Conservation (phyloP, 2,797 vertebrate genomes). For the Sternarchorhynchus goeldii region DNA sequence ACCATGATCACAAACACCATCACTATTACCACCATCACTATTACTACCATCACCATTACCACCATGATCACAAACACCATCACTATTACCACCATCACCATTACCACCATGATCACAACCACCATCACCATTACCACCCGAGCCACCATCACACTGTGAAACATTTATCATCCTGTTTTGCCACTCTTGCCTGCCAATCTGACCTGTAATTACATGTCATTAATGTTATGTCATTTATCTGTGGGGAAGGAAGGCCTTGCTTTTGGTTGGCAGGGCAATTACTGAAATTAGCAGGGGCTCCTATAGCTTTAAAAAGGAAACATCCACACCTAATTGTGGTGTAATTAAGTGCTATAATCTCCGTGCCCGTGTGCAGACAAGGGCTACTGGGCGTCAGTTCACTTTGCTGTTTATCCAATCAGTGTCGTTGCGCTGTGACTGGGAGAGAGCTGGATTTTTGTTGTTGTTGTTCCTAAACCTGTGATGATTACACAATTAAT, state of each 20-base stretch:
- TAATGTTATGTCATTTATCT: constrained; percentile 72
- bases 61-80: no score
- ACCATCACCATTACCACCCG: neutral
- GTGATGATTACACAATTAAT: constrained; percentile 52
- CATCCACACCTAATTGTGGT: constrained; percentile 66
- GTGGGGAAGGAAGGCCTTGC: constrained; percentile 62
- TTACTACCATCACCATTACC: no score
- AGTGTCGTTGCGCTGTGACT: constrained; percentile 6
- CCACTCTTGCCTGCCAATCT: constrained; percentile 71
- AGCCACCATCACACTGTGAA: constrained; percentile 56
- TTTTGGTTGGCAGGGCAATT: constrained; percentile 63
- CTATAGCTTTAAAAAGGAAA: constrained; percentile 65
- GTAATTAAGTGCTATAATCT: constrained; percentile 67
- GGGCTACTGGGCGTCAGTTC: neutral
- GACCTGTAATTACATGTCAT: constrained; percentile 73
- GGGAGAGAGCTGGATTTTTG: neutral
- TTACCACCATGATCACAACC: constrained; percentile 26
- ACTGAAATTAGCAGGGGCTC: constrained; percentile 69
- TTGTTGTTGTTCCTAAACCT: constrained; percentile 41
- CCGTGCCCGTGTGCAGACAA: constrained; percentile 39
- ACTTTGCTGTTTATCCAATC: constrained; percentile 20
- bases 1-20: no score
- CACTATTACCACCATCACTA: no score
- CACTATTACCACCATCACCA: no score
- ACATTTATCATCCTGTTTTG: constrained; percentile 71